Evolutionary conservation across 2,113 vertebrate genomes (phyloP), one percentile per base, ranked within the genome.

Genomic region (Myiopsitta monachus): DNA sequence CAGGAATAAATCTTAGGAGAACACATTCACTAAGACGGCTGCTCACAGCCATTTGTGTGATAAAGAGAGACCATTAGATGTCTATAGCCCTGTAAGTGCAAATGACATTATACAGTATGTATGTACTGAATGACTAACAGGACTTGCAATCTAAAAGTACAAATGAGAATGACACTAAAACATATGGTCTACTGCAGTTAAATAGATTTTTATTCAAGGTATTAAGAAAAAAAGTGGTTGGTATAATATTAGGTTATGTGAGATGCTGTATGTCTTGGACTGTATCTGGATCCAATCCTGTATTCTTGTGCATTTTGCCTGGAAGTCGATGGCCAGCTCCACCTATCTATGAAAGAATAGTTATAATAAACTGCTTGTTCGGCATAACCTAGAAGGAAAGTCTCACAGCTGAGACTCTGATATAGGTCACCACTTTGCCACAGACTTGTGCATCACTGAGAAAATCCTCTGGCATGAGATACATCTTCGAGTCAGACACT

Each of bases 151-250:
- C 52, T 36, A 49, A 81, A 88, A 38, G 55, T 83, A 76, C 57
- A 75, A 87, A 92, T 73, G 76, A 87, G 92, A 96, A 95, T 82
- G 77, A 24, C 78, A 84, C 73, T 88, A 88, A 88, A 95, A 64
- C 76, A 62, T 84, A 88, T 69, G 66, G 44, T 49, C 55, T 75
- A 16, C 67, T 88, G 78, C 49, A 28, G 27, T 44, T 90, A 79
- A 94, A 87, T 18, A 72, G 61, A 49, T 63, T 70, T 39, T 92
- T 94, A 75, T 57, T 2, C 61, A 82, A 57, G 9, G 19, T 82
- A 89, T 88, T 94, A 84, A 68, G 62, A 24, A 62, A 93, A 90
- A 90, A 91, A 84, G 5, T 57, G 21, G 10, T 75, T 90, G 44
- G 14, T 72, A 52, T 61, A 83, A 84, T 28, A 81, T 6, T n/a